A percentile compares a stretch with the other conserved stretches of the same genome.
phyloP scores from a whole-genome alignment of 2,113 vertebrate species.

The Collichthys lucidus region DNA sequence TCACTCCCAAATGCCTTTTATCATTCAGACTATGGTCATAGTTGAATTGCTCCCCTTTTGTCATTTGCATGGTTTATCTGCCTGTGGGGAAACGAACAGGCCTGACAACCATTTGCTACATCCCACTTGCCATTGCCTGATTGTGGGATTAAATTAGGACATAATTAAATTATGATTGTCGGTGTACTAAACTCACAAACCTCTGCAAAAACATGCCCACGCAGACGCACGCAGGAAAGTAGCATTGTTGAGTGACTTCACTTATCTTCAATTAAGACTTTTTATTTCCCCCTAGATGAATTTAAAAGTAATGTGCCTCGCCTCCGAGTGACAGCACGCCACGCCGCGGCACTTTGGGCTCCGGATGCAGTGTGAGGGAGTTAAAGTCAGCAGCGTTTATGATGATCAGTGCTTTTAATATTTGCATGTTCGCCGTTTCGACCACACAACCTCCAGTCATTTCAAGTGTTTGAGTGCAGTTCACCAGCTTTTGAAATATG shows the following conservation, averaged over 20 bases:
- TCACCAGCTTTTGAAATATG: conserved; percentile 11
- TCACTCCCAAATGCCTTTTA: conserved; percentile 50
- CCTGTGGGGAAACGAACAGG: conserved; percentile 43
- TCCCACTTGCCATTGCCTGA: conserved; percentile 34
- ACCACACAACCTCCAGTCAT: background rate
- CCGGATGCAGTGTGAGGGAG: background rate
- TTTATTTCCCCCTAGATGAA: conserved; percentile 7
- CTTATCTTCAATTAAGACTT: conserved; percentile 23
- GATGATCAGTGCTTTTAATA: background rate
- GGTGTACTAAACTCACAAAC: conserved; percentile 39
- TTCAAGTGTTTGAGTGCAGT: background rate
- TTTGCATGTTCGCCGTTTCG: background rate
- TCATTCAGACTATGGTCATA: conserved; percentile 50
- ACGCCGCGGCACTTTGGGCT: background rate
- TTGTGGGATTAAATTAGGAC: conserved; percentile 59
- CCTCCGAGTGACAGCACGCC: background rate
- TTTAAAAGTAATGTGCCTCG: background rate
- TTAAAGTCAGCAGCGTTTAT: background rate
- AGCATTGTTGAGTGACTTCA: conserved; percentile 24
- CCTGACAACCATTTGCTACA: conserved; percentile 39
- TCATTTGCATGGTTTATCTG: conserved; percentile 54
- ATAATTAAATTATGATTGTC: conserved; percentile 57
- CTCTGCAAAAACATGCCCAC: conserved; percentile 27
- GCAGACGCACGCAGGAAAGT: background rate
- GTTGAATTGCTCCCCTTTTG: conserved; percentile 61